Evolutionary conservation across 2,113 vertebrate species (phyloP), one percentile per base, ranked within the genome.

Genomic region (Paradisaea rubra): DNA sequence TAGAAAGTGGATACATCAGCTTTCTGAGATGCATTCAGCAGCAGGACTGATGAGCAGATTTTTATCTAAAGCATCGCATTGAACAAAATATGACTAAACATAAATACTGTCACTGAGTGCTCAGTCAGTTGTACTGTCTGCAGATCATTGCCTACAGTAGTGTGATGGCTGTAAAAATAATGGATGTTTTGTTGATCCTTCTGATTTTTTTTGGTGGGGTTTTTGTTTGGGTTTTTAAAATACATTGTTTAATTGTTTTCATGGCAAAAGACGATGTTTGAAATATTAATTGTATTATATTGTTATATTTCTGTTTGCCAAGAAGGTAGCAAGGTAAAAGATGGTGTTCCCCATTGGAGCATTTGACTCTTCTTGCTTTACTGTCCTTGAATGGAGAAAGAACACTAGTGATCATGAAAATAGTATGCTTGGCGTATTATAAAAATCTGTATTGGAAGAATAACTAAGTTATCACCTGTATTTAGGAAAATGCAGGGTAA

Each of bases 41-140:
- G 97, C 97, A 97, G 97, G 95, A 98, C 97, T 95, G 97, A 97
- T 97, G 96, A 93, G 97, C 98, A 98, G 98, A 98, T 98, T 98
- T 98, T 98, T 98, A 98, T 98, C 98, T 97, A 81, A 86, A 96
- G 91, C 91, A 90, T 89, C 83, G 92, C 93, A 64, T 72, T 93
- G 76, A 94, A 93, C 68, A 72, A 94, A 94, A 93, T 95, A 94
- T 95, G 94, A 97, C 86, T 97, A 96, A 97, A 97, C 91, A 94
- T 98, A 97, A 97, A 98, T 98, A 97, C 97, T 97, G 81, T 97
- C 97, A 97, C 97, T 98, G 97, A 97, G 96, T 97, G 97, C 97
- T 98, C 98, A 98, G 98, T 97, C 97, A 95, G 96, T 98, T 96
- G 93, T 98, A 97, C 98, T 97, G 94, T 94, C 89, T 92, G 60